Evolutionary conservation across 2,888 invertebrate species (phyloP).

Genomic region (Pseudeuparius sepicola): DNA sequence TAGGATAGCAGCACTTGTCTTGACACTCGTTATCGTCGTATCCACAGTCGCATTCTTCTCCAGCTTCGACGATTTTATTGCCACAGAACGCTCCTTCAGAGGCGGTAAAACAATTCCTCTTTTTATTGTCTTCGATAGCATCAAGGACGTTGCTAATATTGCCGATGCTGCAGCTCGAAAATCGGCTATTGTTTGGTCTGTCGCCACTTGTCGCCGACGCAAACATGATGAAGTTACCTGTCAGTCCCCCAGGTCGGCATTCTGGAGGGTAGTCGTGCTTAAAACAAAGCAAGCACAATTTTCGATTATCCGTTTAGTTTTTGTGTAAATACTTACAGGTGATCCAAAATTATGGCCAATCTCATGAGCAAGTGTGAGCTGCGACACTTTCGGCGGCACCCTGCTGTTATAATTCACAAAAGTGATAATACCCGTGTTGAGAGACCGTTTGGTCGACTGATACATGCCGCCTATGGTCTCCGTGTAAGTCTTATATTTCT

Average conservation of each 20-base stretch:
- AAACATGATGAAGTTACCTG: slow-evolving; percentile 99
- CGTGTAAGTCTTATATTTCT: slow-evolving; percentile 94
- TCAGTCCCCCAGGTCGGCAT: slow-evolving; percentile 81
- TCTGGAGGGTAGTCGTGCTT: slow-evolving; percentile 92
- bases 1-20: slow-evolving; percentile 86
- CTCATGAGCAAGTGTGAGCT: slow-evolving; percentile 95
- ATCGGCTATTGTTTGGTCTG: slow-evolving; percentile 94
- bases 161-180: slow-evolving; percentile 87
- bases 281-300: slow-evolving; percentile 15
- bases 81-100: slow-evolving; percentile 96
- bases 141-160: slow-evolving; percentile 93
- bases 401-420: slow-evolving; percentile 97
- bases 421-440: slow-evolving; percentile 98
- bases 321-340: slow-evolving; percentile 82
- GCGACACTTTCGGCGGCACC: slow-evolving; percentile 95
- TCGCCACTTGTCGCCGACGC: slow-evolving; percentile 98
- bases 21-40: slow-evolving; percentile 84
- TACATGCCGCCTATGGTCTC: slow-evolving; percentile 89
- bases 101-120: slow-evolving; percentile 89
- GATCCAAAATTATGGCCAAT: slow-evolving; percentile 99
- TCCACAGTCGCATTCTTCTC: slow-evolving; percentile 97
- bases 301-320: slow-evolving; percentile 1
- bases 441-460: slow-evolving; percentile 84
- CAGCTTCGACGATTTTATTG: slow-evolving; percentile 95
- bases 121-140: slow-evolving; percentile 81